Evolutionary conservation across 2,888 invertebrate species (phyloP), one percentile per base, ranked within the genome.

Genomic region (Rhamnusium bicolor): DNA sequence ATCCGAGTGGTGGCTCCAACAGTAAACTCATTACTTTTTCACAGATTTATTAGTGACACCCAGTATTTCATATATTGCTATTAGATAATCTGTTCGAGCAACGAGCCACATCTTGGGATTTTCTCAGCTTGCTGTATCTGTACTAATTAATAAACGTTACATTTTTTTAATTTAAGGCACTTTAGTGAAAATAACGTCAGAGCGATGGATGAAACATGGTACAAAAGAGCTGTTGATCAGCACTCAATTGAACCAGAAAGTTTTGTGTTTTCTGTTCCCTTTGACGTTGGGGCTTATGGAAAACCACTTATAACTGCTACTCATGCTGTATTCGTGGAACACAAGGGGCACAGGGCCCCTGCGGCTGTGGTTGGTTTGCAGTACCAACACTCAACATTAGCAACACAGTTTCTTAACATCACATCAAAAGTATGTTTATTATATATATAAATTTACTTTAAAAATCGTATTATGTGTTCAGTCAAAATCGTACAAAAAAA

Each of bases 291-390:
- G 0, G 86, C 89, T 67, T 86, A 87, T 75, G 88, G 87, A 29
- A 88, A 89, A 73, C 93, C 95, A 1, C 85, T 95, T 67, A 95
- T 97, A 1, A 94, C 96, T 40, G 97, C 96, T n/a, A 96, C 96
- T 0, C 96, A 96, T 87, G 97, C 97, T 0, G 94, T 97, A 60
- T 97, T 96, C 85, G 93, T 96, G 19, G 95, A 96, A 84, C 93
- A 93, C 73, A 92, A 94, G 78, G 94, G 95, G 0, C 94, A 96
- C 83, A 91, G 94, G 80, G 96, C 96, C 0, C 95, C 96, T 0
- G 96, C 95, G 0, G 97, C 96, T 0, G 97, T 97, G 2, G 96
- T 97, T n/a, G 97, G 97, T 0, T 87, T 97, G 29, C 96, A 96
- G 85, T 96, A 96, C 87, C 94, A 94, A 80, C 93, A 97, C 84